Base-by-base conservation (phyloP, 2,888 invertebrate genomes). In the Aquatica leii region DNA sequence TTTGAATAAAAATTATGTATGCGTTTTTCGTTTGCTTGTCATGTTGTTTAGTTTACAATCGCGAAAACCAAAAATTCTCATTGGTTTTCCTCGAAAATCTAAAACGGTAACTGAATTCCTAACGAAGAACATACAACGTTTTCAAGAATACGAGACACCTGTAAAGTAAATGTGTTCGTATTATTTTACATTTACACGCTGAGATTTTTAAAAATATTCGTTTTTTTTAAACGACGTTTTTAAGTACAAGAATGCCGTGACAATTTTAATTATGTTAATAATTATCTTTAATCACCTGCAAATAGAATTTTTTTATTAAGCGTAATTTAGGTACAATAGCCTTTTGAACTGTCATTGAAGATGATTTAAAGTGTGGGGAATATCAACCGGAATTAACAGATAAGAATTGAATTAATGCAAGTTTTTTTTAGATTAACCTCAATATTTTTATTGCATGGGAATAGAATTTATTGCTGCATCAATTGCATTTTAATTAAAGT, bases 351-450 rank as follows among this genome's bases (percentile, higher is more conserved):
- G 62, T 58, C 61, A 55, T 34, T 49, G 54, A 55, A 61, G 55
- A 53, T 53, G 62, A 62, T 62, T 62, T 58, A 62, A 50, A 43
- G 11, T 49, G 49, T 59, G 58, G 54, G 49, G 62, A 62, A 62
- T 62, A 15, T 58, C 58, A 53, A 53, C 62, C 49, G 52, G 62
- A 62, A 62, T 62, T 62, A 57, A 53, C 15, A 31, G 61, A 55
- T 50, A 50, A 46, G 46, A 46, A 46, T 46, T 46, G 20, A 46
- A 46, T 43, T 43, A 9, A n/a, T n/a, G n/a, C 14, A 43, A 43
- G 5, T 18, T 46, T 46, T 46, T 46, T 46, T 46, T 46, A 46
- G 46, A 46, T 46, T 46, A 46, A 46, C 46, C 46, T 46, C 46
- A 46, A 46, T 46, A 46, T 46, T 20, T 46, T 46, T 17, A 46